phyloP scores from a whole-genome alignment of 2,797 vertebrate genomes.

The Falco peregrinus region DNA sequence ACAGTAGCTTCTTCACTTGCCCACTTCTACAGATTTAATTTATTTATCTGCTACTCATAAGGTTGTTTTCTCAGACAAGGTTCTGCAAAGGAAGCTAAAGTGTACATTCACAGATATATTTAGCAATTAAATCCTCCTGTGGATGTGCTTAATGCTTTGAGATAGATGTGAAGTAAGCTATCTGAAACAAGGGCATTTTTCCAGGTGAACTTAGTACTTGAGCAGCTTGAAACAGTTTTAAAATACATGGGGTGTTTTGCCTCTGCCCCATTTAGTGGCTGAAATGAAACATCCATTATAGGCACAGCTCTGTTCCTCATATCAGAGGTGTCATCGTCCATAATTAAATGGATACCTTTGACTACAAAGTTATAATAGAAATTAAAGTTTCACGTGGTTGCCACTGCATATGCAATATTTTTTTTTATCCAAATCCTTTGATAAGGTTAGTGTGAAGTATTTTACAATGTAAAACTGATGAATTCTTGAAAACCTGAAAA shows the following conservation, averaged over 20 bases:
- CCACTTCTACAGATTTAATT: neutral
- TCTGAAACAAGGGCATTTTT: constrained; percentile 18
- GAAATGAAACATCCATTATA: neutral
- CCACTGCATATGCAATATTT: neutral
- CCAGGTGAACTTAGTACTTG: neutral
- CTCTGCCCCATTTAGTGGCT: neutral
- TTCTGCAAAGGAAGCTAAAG: neutral
- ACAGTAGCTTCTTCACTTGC: neutral
- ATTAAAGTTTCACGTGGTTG: neutral
- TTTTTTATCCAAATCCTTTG: neutral
- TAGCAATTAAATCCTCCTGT: constrained; percentile 33
- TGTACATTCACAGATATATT: constrained; percentile 29
- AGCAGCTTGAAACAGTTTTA: neutral
- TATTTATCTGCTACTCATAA: neutral
- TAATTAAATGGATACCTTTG: constrained; percentile 6
- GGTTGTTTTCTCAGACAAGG: neutral
- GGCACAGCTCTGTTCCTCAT: neutral
- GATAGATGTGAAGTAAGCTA: neutral
- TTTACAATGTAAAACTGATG: neutral
- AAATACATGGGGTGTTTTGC: neutral
- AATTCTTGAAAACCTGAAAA: neutral
- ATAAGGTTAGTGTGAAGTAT: neutral
- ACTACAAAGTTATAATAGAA: neutral
- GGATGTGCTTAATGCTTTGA: constrained; percentile 17
- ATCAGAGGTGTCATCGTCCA: neutral